Evolutionary conservation across 2,113 vertebrate genomes (phyloP), one percentile per base, ranked within the genome.

Genomic region (Limnothrissa miodon): DNA sequence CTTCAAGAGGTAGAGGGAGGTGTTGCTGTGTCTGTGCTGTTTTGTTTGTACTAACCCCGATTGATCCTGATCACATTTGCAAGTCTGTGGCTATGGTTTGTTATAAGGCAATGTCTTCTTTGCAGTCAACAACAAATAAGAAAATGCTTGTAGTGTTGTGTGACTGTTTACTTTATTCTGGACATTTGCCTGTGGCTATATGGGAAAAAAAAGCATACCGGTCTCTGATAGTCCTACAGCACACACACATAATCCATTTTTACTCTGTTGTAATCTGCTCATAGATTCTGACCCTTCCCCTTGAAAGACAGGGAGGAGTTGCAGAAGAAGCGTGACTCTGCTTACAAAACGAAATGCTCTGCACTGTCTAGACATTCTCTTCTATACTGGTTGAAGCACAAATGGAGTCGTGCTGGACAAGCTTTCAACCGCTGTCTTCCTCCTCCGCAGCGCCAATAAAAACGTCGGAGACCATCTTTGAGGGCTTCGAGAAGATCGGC

Each of bases 401-500:
- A 51, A 39, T 81, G 39, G 59, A 48, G 53, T 81, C 10, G 39
- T n/a, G 3, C 25, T 8, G 44, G 21, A 15, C 36, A 53, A 56
- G 11, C 2, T 17, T 48, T 81, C 78, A 80, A 74, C 66, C 56
- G 10, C 83, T 48, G 6, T 53, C 81, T 39, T 1, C 48, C 66
- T 85, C 80, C 21, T 59, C 51, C 80, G 19, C 89, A 96, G 96
- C 89, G 0, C 91, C 96, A 19, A 87, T 95, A 23, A 91, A 94
- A 83, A 92, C 95, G 4, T 94, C 96, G 0, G 94, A 93, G 88
- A 96, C 95, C 0, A 87, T 97, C 56, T 98, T 90, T 4, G 96
- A 97, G 33, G 91, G 93, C 86, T 96, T 98, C 4, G 97, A 98
- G 91, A 95, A 94, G 88, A 86, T 95, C 5, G 88, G 82, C 45